Evolutionary conservation across 1,140 invertebrate genomes (phyloP), one percentile per base, ranked within the genome.

Genomic region (Heliconius hewitsoni): DNA sequence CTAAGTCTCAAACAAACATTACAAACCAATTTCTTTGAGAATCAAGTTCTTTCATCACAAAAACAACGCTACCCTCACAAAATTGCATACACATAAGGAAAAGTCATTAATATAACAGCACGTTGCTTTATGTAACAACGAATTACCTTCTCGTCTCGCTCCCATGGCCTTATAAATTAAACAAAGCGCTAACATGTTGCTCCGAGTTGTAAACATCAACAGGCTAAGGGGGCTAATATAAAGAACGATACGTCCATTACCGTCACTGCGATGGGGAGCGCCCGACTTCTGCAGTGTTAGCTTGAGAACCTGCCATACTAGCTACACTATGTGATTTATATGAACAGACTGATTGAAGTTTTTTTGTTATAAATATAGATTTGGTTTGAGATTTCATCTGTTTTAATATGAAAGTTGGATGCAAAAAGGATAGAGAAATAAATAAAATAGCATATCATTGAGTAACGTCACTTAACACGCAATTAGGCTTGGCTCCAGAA

Each of bases 171-270:
- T 52, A 77, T 77, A 73, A 72, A 72, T 72, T 76, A 80, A 80
- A 77, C 71, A 77, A 77, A 71, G 57, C 23, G 70, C 46, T 72
- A 80, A 80, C 79, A 60, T 77, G 74, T 80, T 80, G 75, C 75
- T 80, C 39, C 30, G 42, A 77, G 79, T 57, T 50, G 39, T 80
- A 46, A 70, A 76, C 78, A 78, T 79, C 73, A 78, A 72, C 71
- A 39, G 37, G 71, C 37, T 72, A 72, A 66, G 60, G 66, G 66
- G 82, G 73, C 76, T 76, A 78, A 77, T 73, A 78, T 76, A 77
- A 74, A 76, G 79, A 80, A 80, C 77, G 79, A 71, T 81, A 79
- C 76, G 74, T 71, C 66, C 80, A 81, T 83, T 77, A 79, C 71
- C 77, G 73, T 77, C 60, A 75, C 77, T 79, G 71, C 73, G 77